Evolutionary conservation across 2,888 invertebrate species (phyloP).

Genomic region (Furcula furcula): DNA sequence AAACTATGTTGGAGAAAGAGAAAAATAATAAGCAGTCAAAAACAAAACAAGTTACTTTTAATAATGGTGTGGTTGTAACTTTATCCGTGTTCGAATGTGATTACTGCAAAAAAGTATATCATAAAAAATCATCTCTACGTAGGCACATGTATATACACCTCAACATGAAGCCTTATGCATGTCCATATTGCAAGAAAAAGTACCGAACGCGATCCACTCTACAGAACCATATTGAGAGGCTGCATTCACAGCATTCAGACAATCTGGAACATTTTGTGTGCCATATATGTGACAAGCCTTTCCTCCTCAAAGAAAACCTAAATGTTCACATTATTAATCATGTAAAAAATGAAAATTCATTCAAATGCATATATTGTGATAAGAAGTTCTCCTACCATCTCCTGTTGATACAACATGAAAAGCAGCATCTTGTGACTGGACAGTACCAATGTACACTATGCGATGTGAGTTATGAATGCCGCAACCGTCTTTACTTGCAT

Average conservation of each 20-base stretch:
- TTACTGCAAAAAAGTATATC: conserved; percentile 84
- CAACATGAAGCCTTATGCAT: conserved; percentile 83
- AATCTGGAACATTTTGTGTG: conserved; percentile 82
- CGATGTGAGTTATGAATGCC: conserved; percentile 85
- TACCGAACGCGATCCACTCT: conserved; percentile 85
- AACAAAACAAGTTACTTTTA: conserved; percentile 34
- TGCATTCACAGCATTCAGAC: conserved; percentile 63
- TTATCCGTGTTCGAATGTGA: conserved; percentile 71
- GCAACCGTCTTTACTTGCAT: conserved; percentile 83
- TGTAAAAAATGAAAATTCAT: conserved; percentile 65
- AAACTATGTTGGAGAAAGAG: too few species aligned
- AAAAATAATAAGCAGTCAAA: conserved; percentile 19
- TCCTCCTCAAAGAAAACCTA: conserved; percentile 88
- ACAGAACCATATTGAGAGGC: conserved; percentile 83
- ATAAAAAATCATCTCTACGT: conserved; percentile 83
- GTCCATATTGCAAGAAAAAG: conserved; percentile 82
- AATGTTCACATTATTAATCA: conserved; percentile 88
- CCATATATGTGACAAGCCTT: conserved; percentile 87
- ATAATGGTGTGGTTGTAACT: conserved; percentile 41
- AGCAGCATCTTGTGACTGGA: conserved; percentile 87
- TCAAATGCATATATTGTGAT: conserved; percentile 86
- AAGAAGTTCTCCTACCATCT: conserved; percentile 53
- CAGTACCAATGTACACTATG: conserved; percentile 88
- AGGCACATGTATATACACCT: conserved; percentile 86
- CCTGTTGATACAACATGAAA: conserved; percentile 84